Base-by-base conservation (phyloP, 2,888 invertebrate genomes). In the Elegia similella region DNA sequence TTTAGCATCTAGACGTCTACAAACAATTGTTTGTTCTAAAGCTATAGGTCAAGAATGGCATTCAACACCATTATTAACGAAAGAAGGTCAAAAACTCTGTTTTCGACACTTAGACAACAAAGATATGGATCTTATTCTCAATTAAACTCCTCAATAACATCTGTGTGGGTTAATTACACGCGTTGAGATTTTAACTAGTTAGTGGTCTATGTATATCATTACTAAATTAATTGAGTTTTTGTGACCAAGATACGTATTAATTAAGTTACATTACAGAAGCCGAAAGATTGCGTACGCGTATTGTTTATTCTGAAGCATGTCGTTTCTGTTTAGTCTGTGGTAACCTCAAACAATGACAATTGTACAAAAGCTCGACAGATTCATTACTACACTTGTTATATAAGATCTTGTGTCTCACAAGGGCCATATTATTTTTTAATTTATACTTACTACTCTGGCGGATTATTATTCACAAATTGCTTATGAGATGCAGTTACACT, bases 121-220 rank as follows among this genome's bases (percentile, higher is more conserved):
- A 77, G 84, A 84, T 84, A 78, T 32, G 38, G 60, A 85, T 85
- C 84, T 79, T 62, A 70, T 63, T 73, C 70, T 74, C 72, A 72
- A 77, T 78, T 79, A 80, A 77, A 73, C 65, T 66, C 62, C 63
- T 67, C 62, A 65, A 66, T 73, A 66, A 71, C 71, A 68, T 69
- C 69, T 71, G 68, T 66, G 59, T 69, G 61, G 60, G 63, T 58
- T 73, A 71, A 73, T 72, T 70, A 67, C 60, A 55, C 42, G 60
- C 58, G 57, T 59, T 59, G 67, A 67, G 62, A 67, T 63, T 62
- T 60, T 57, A 57, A 56, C 63, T 57, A 57, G 55, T 44, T 44
- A 58, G 43, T 30, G 44, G 58, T 48, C 58, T 58, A 56, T 57
- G 57, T 62, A 59, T 62, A 60, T 63, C 63, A 66, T 72, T 62